These are phyloP conservation scores for Ciconia stormi DNA, from an alignment of 2,113 vertebrate genomes.

Conservation along the genomic window DNA sequence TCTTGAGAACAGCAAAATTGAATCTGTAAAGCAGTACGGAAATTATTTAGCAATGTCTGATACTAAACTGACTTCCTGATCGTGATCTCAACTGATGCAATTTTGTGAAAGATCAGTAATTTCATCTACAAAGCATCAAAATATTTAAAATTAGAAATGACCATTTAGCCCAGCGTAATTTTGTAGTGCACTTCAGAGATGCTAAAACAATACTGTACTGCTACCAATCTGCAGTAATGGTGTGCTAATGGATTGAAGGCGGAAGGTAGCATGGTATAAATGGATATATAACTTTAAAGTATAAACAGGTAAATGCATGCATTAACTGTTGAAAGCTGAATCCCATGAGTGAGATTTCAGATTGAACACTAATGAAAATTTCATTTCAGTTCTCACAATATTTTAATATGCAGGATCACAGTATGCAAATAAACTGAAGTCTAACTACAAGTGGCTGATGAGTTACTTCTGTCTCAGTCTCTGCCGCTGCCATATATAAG, in stretches of 20 bases:
- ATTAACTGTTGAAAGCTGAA: not conserved
- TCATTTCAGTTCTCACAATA: constrained; percentile 53
- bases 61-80: not conserved
- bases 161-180: not conserved
- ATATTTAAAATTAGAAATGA: not conserved
- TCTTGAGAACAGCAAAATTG: not conserved
- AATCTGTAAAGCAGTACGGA: not conserved
- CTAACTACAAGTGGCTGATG: constrained; percentile 38
- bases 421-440: constrained; percentile 54
- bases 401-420: constrained; percentile 55
- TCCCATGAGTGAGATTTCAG: constrained; percentile 5
- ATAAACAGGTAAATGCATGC: constrained; percentile 3
- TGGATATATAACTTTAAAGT: not conserved
- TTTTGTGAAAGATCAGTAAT: not conserved
- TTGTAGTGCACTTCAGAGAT: not conserved
- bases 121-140: not conserved
- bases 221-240: not conserved
- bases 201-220: not conserved
- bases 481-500: constrained; percentile 21
- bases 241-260: not conserved
- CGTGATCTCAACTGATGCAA: not conserved
- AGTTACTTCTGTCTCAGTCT: constrained; percentile 27
- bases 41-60: not conserved
- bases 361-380: constrained; percentile 60
- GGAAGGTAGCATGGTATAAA: not conserved